Conservation (phyloP, 2,888 invertebrate genomes). For the Phasia obesa region DNA sequence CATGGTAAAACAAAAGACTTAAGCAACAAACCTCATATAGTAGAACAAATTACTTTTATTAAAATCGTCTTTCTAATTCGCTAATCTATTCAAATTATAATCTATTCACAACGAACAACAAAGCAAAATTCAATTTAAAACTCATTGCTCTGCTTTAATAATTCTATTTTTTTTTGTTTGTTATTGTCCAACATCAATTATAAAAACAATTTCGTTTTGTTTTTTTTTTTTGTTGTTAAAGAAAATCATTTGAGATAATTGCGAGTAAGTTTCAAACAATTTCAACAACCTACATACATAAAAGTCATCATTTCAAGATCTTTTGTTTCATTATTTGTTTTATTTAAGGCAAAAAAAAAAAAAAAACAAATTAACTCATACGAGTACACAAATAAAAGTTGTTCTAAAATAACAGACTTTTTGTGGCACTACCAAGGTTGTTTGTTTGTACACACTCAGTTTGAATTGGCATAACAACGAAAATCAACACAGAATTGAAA, state of each 20-base stretch:
- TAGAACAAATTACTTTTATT: background rate
- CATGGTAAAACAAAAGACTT: constrained; percentile 24
- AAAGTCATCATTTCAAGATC: constrained; percentile 26
- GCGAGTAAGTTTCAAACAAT: constrained; percentile 3
- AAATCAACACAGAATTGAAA: constrained; percentile 1
- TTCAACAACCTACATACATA: constrained; percentile 48
- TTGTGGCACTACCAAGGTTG: constrained; percentile 65
- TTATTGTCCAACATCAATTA: background rate
- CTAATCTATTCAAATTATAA: constrained; percentile 6
- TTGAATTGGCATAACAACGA: constrained; percentile 13
- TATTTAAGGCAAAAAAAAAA: constrained; percentile 27
- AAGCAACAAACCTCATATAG: background rate
- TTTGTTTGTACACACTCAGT: too few relatives aligned
- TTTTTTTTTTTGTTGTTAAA: too few relatives aligned
- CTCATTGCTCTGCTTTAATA: constrained; percentile 5
- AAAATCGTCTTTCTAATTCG: background rate
- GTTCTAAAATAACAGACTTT: constrained; percentile 58
- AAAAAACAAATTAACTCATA: constrained; percentile 31
- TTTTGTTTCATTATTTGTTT: constrained; percentile 1
- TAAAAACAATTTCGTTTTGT: constrained; percentile 9
- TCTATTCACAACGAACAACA: background rate
- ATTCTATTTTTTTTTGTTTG: background rate
- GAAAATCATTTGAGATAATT: constrained; percentile 24
- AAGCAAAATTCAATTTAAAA: constrained; percentile 26
- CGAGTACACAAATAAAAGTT: constrained; percentile 43